These are phyloP conservation scores for Clarias magur DNA, from an alignment of 2,113 vertebrate genomes.

Conservation along the genomic window DNA sequence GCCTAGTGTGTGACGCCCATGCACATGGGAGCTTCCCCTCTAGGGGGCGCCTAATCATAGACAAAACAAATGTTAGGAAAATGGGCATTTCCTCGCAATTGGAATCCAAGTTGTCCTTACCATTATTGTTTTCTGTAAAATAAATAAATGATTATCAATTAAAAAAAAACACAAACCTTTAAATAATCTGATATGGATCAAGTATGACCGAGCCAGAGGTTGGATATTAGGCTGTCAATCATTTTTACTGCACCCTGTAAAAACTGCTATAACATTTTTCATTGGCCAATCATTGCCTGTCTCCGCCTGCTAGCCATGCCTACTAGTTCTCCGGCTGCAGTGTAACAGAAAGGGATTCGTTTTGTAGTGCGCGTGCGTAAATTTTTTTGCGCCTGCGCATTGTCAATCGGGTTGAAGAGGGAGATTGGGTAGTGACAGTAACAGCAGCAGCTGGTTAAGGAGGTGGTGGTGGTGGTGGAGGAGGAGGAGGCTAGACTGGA, in stretches of 20 bases:
- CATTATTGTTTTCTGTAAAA: no score
- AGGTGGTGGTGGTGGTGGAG: conserved; percentile 61
- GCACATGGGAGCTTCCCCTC: no score
- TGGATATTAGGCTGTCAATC: background rate
- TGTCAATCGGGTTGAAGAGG: background rate
- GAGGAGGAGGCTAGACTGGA: conserved; percentile 74
- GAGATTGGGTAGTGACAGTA: conserved; percentile 49
- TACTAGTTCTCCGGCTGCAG: background rate
- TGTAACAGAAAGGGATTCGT: background rate
- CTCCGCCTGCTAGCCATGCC: background rate
- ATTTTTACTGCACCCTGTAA: background rate
- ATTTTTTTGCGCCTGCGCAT: background rate
- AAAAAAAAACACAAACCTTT: no score
- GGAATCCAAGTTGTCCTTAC: no score
- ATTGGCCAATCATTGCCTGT: background rate
- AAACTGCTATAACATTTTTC: background rate
- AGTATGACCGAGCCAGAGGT: no score
- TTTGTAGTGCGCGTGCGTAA: background rate
- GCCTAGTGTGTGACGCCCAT: no score
- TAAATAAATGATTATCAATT: no score
- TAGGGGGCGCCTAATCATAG: no score
- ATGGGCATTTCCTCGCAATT: no score
- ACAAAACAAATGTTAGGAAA: no score
- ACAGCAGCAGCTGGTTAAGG: conserved; percentile 71
- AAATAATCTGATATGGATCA: no score